These are phyloP conservation scores for Crocuta crocuta DNA, from an alignment of 2,113 vertebrate species.

Conservation along the genomic window DNA sequence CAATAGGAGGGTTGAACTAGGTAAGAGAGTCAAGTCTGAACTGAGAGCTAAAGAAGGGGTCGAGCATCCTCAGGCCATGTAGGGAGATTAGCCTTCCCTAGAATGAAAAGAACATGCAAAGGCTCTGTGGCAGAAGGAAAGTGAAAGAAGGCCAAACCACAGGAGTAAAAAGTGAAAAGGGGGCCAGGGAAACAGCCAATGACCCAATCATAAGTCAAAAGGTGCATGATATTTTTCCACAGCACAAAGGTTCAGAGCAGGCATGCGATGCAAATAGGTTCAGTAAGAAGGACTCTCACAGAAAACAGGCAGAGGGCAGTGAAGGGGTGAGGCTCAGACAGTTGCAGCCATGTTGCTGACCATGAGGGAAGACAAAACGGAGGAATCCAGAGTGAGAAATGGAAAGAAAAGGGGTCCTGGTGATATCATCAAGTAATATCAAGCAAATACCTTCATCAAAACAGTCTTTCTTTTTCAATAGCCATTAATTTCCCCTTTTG, in stretches of 20 bases:
- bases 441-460: not conserved
- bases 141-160: not conserved
- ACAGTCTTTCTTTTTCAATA: not conserved
- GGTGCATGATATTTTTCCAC: not conserved
- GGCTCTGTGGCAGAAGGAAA: not conserved
- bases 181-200: not conserved
- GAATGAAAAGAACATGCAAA: not conserved
- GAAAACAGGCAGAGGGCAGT: not conserved
- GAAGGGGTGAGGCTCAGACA: not conserved
- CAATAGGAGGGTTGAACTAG: not conserved
- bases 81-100: not conserved
- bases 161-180: not conserved
- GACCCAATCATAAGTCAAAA: not conserved
- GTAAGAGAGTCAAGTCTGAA: not conserved
- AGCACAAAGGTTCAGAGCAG: not conserved
- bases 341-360: not conserved
- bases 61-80: not conserved
- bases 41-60: not conserved
- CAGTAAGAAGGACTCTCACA: not conserved
- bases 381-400: not conserved
- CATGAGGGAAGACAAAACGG: not conserved
- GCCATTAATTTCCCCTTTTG: not conserved
- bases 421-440: not conserved
- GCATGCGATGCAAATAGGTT: not conserved
- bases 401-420: not conserved